Evolutionary conservation across 2,113 vertebrate genomes (phyloP).

Genomic region (Macaca nemestrina): DNA sequence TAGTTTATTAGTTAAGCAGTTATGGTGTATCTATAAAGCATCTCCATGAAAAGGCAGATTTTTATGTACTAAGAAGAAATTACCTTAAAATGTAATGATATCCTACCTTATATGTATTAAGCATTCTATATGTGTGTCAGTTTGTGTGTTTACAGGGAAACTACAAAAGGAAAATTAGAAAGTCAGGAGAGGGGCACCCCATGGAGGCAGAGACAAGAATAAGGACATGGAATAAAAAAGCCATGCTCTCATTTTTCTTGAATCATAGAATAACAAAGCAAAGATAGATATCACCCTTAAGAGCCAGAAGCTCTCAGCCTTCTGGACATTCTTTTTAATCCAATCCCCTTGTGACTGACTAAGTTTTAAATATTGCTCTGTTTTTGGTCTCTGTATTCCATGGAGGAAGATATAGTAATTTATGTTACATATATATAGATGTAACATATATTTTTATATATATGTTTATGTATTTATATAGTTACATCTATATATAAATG

Average conservation of each 20-base stretch:
- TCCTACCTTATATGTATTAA: background rate
- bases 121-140: background rate
- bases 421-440: background rate
- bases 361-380: background rate
- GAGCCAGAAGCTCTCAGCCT: background rate
- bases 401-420: background rate
- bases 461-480: too few relatives aligned
- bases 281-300: background rate
- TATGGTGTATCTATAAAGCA: background rate
- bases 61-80: background rate
- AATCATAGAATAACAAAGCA: background rate
- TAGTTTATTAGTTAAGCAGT: background rate
- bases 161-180: background rate
- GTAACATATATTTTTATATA: too few relatives aligned
- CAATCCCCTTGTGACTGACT: background rate
- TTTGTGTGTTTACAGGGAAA: background rate
- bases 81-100: background rate
- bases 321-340: background rate
- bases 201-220: background rate
- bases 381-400: background rate
- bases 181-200: background rate
- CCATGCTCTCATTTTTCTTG: background rate
- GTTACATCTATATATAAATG: too few relatives aligned
- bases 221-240: background rate
- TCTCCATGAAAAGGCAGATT: background rate